Evolutionary conservation across 2,797 vertebrate species (phyloP).

Genomic region (Phyllotis vaccarum): DNA sequence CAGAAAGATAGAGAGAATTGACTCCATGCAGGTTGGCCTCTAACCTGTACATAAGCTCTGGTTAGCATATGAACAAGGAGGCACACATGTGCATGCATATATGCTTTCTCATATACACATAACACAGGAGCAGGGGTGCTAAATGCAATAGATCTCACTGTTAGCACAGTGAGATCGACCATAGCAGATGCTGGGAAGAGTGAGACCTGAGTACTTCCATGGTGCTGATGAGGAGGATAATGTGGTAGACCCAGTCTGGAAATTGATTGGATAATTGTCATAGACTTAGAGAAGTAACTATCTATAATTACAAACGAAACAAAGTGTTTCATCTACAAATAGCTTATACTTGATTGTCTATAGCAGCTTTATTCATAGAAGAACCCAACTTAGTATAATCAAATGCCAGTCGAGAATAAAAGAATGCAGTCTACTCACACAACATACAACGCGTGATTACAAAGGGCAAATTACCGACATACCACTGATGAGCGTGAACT

Average conservation of each 20-base stretch:
- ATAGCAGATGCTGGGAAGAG: not conserved
- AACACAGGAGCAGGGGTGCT: not conserved
- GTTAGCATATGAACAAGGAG: too few species aligned
- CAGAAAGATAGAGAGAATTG: not conserved
- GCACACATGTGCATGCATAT: not conserved
- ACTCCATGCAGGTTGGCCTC: not conserved
- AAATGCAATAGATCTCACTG: not conserved
- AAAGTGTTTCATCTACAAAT: not conserved
- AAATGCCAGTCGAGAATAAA: not conserved
- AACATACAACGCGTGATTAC: not conserved
- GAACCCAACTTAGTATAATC: not conserved
- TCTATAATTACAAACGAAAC: not conserved
- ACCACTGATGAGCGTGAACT: not conserved
- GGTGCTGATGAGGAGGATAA: not conserved
- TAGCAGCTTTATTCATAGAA: not conserved
- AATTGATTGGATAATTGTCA: not conserved
- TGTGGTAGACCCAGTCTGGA: not conserved
- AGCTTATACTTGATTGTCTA: not conserved
- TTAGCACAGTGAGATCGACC: too few species aligned
- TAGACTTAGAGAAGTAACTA: too few species aligned
- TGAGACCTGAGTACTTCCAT: not conserved
- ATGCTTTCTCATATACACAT: not conserved
- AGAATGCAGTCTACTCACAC: not conserved
- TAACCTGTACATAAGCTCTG: not conserved
- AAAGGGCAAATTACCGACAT: not conserved